Evolutionary conservation across 2,888 invertebrate genomes (phyloP), one percentile per base, ranked within the genome.

Genomic region (Sinopyrophorus schimmeli): DNA sequence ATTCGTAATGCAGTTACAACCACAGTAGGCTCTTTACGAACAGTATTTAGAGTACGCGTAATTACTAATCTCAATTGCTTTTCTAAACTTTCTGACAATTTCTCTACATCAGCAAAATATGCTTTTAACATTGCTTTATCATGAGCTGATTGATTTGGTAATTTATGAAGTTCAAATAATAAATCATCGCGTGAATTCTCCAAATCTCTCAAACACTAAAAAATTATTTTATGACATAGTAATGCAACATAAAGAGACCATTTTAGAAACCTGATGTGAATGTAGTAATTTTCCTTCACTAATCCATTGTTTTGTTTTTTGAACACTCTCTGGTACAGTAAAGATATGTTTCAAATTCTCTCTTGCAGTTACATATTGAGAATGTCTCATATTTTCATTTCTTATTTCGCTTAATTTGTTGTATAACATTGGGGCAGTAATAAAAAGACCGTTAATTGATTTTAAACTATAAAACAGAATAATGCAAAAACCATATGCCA

Each of bases 271-370:
- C 77, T 91, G 93, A 76, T 98, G 98, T 3, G 98, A 95, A 71
- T 93, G 90, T 1, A 99, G 73, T 4, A 98, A 77, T 71, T 97
- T 96, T 30, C 95, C 96, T 61, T 98, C 96, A 55, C 87, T 89
- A 49, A 99, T 97, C 79, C 92, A 87, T 42, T 90, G 87, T 68
- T 92, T 89, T 0, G 97, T 95, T 72, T 92, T 94, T 42, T 92
- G 88, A 0, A 98, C 92, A 74, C 93, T 95, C 65, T 95, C 94
- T 5, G 95, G 96, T 1, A 98, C 95, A 28, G 94, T 96, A 66
- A 98, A 97, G 55, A 99, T 96, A 67, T 98, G 96, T 70, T 96
- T 97, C 16, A 99, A 77, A 69, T 99, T 99, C 68, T 99, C 97
- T 80, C 93, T 94, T 0, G 98, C 98, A 1, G 97, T 96, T 1